phyloP scores from a whole-genome alignment of 2,113 vertebrate species.

The Globicephala melas region DNA sequence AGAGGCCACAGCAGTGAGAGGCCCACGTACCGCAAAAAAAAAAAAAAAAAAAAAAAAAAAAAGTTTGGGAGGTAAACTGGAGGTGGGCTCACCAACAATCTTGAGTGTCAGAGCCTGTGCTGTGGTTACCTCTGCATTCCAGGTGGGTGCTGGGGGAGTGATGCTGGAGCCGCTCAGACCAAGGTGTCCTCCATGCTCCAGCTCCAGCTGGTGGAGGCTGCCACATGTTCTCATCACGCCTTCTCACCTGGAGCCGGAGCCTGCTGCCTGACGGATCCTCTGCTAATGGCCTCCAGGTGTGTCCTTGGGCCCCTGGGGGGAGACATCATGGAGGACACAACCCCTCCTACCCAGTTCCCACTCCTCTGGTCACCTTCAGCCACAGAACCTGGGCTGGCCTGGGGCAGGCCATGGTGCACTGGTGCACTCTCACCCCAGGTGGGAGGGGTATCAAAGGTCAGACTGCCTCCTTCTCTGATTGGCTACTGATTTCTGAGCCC shows the following conservation, averaged over 20 bases:
- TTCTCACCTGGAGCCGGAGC: constrained; percentile 50
- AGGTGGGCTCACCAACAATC: background rate
- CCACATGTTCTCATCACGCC: constrained; percentile 67
- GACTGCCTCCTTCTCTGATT: background rate
- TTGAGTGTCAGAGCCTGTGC: background rate
- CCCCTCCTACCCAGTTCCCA: background rate
- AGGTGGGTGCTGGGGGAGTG: background rate
- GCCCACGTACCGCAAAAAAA: no score
- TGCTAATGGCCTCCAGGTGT: constrained; percentile 72
- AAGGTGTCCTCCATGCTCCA: constrained; percentile 46
- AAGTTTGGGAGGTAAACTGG: background rate
- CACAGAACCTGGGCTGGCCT: background rate
- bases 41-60: no score
- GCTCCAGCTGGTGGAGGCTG: background rate
- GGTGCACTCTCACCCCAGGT: background rate
- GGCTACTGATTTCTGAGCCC: background rate
- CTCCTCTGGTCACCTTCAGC: constrained; percentile 55
- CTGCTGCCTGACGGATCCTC: constrained; percentile 42
- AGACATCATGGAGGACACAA: constrained; percentile 38
- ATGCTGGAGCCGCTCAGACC: background rate
- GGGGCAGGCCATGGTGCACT: background rate
- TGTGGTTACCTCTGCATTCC: background rate
- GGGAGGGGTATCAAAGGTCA: background rate
- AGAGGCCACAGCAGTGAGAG: no score
- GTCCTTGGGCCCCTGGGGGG: constrained; percentile 45